Evolutionary conservation across 1,140 invertebrate genomes (phyloP).

Genomic region (Chlorops oryzae): DNA sequence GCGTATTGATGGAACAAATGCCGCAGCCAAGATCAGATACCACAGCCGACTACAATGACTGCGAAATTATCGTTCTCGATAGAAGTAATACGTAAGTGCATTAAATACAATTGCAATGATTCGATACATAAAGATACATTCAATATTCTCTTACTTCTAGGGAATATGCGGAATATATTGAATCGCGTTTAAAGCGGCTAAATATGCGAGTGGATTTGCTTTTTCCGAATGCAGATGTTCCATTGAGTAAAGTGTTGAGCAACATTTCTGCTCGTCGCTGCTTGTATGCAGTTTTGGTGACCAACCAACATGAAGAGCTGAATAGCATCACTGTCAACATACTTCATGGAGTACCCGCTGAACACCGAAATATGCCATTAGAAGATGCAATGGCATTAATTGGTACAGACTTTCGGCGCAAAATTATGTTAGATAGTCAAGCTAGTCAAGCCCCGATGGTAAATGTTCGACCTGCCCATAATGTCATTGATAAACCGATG

Average conservation of each 20-base stretch:
- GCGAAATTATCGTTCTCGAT: slow-evolving; percentile 79
- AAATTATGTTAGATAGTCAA: slow-evolving; percentile 51
- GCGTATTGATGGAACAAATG: no score
- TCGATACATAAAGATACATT: slow-evolving; percentile 2
- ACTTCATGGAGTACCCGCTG: slow-evolving; percentile 77
- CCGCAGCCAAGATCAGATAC: no score
- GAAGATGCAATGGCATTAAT: slow-evolving; percentile 80
- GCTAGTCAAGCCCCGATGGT: background rate
- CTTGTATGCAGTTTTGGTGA: slow-evolving; percentile 82
- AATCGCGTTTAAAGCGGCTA: slow-evolving; percentile 70
- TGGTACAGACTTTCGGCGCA: slow-evolving; percentile 70
- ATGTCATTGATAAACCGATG: no score
- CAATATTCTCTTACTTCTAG: slow-evolving; percentile 49
- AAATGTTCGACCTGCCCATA: slow-evolving; percentile 10
- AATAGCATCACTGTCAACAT: slow-evolving; percentile 86
- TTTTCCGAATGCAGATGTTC: slow-evolving; percentile 83
- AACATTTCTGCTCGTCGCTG: slow-evolving; percentile 79
- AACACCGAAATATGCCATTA: slow-evolving; percentile 92
- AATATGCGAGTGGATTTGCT: slow-evolving; percentile 78
- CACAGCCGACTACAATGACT: slow-evolving; percentile 66
- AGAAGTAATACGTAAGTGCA: slow-evolving; percentile 74
- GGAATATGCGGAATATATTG: slow-evolving; percentile 84
- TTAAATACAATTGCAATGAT: no score
- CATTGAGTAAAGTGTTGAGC: slow-evolving; percentile 72
- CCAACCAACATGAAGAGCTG: slow-evolving; percentile 75